A percentile compares a stretch with the other conserved stretches of the same genome.
These are phyloP conservation scores for Electrona antarctica DNA, from an alignment of 2,113 vertebrate species.

Conservation along the genomic window DNA sequence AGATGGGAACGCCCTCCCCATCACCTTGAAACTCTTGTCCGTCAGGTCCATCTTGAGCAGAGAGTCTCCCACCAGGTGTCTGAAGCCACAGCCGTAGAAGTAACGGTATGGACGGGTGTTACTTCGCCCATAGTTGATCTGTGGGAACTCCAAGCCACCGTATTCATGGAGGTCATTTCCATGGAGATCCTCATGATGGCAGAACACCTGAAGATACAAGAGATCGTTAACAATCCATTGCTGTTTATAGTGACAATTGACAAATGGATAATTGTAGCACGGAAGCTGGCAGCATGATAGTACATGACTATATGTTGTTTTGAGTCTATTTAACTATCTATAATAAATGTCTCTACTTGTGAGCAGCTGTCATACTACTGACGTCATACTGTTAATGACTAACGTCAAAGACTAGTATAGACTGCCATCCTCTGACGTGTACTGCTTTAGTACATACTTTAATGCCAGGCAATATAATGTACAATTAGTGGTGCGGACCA, in stretches of 20 bases:
- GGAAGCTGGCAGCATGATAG: too few relatives aligned
- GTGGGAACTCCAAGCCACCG: constrained; percentile 92
- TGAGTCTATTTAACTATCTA: too few relatives aligned
- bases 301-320: too few relatives aligned
- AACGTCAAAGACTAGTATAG: too few relatives aligned
- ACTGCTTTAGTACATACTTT: too few relatives aligned
- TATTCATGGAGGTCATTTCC: constrained; percentile 78
- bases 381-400: too few relatives aligned
- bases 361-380: too few relatives aligned
- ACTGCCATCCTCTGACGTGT: too few relatives aligned
- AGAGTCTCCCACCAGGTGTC: constrained; percentile 88
- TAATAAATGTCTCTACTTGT: too few relatives aligned
- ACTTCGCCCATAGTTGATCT: constrained; percentile 86
- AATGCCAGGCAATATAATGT: too few relatives aligned
- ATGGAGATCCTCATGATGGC: constrained; percentile 86
- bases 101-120: constrained; percentile 85
- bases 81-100: constrained; percentile 92
- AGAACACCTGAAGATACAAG: constrained; percentile 83
- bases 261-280: too few relatives aligned
- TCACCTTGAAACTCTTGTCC: constrained; percentile 87
- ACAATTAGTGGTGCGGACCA: too few relatives aligned
- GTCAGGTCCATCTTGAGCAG: constrained; percentile 89
- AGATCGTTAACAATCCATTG: background rate
- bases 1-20: background rate
- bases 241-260: background rate